Evolutionary conservation across 2,113 vertebrate species (phyloP).

Genomic region (Macaca nemestrina): DNA sequence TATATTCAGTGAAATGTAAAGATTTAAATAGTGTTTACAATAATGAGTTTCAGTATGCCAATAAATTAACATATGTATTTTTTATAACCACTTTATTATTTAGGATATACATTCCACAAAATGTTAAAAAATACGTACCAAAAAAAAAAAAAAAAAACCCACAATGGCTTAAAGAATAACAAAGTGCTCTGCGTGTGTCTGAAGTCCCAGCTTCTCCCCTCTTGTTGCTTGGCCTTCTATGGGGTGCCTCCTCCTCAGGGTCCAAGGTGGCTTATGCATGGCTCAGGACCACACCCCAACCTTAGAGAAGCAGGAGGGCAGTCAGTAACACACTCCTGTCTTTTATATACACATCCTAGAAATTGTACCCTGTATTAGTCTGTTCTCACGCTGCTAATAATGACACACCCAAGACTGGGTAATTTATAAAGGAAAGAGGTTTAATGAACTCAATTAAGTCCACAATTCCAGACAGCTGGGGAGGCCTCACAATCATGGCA

Average conservation of each 20-base stretch:
- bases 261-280: background rate
- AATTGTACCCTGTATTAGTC: background rate
- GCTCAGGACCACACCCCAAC: background rate
- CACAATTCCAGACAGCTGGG: too few relatives aligned
- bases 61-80: background rate
- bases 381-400: too few relatives aligned
- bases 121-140: background rate
- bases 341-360: background rate
- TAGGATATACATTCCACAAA: background rate
- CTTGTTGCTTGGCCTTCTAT: background rate
- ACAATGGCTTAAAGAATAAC: background rate
- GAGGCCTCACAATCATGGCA: too few relatives aligned
- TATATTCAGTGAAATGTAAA: background rate
- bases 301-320: background rate
- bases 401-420: too few relatives aligned
- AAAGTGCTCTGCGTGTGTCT: background rate
- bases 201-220: background rate
- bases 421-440: too few relatives aligned
- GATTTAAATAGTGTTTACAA: background rate
- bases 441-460: too few relatives aligned
- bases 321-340: background rate
- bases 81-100: background rate
- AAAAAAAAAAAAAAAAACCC: background rate
- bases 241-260: background rate
- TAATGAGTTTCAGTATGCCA: background rate